Percentiles rank a stretch among this genome's conserved stretches.
These are phyloP conservation scores for Coranthus polyacanthus DNA, from an alignment of 2,797 vertebrate species.

Conservation along the genomic window DNA sequence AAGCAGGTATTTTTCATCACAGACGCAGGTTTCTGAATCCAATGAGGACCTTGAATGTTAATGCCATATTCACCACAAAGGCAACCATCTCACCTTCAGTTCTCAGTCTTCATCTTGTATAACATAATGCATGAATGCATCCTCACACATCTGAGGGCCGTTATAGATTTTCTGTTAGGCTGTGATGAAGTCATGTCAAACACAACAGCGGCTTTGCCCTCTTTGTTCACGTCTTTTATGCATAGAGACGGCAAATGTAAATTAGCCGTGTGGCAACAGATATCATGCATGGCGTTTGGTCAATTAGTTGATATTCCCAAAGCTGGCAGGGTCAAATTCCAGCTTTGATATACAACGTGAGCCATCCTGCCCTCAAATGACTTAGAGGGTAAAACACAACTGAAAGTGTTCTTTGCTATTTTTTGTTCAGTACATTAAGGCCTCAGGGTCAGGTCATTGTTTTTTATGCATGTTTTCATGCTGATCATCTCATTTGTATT, in stretches of 20 bases:
- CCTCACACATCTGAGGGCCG: slow-evolving; percentile 36
- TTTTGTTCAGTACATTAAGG: slow-evolving; percentile 1
- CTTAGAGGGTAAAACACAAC: slow-evolving; percentile 20
- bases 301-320: slow-evolving; percentile 36
- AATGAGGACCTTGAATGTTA: slow-evolving; percentile 3
- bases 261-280: slow-evolving; percentile 35
- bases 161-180: slow-evolving; percentile 60
- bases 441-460: background rate
- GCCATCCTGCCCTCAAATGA: slow-evolving; percentile 1
- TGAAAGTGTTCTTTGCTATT: background rate
- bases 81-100: slow-evolving; percentile 9
- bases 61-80: slow-evolving; percentile 14
- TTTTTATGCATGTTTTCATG: slow-evolving; percentile 10
- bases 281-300: slow-evolving; percentile 21
- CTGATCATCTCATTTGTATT: slow-evolving; percentile 29
- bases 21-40: background rate
- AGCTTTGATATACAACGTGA: background rate
- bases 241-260: slow-evolving; percentile 54
- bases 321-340: slow-evolving; percentile 20
- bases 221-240: slow-evolving; percentile 18
- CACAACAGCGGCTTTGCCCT: background rate
- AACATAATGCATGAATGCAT: slow-evolving; percentile 61
- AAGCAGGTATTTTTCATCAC: slow-evolving; percentile 8
- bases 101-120: slow-evolving; percentile 10
- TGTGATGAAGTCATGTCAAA: slow-evolving; percentile 30